Evolutionary conservation across 2,113 vertebrate species (phyloP).

Genomic region (Daphoenositta chrysoptera): DNA sequence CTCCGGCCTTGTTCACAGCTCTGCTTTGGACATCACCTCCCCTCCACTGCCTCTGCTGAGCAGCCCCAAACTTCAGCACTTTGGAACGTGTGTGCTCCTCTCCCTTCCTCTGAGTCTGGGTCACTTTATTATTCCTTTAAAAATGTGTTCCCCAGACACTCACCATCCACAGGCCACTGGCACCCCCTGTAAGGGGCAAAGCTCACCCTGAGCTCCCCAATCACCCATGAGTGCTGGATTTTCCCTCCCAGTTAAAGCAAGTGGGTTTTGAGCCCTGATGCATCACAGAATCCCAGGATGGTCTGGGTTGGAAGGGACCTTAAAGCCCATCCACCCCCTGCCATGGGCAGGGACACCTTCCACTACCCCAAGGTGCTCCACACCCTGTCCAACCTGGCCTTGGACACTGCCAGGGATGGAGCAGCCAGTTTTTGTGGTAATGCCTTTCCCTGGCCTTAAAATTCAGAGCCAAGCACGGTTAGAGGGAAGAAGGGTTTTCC

Average conservation of each 20-base stretch:
- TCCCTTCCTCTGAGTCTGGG: neutral
- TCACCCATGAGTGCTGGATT: neutral
- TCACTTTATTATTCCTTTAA: neutral
- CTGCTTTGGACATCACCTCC: neutral
- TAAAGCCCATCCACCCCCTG: rapidly evolving
- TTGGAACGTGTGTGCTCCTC: rapidly evolving
- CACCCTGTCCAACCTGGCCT: neutral
- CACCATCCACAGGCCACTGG: neutral
- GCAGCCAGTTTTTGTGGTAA: neutral
- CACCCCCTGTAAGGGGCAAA: neutral
- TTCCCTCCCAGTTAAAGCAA: neutral
- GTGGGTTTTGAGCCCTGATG: neutral
- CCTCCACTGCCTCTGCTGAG: neutral
- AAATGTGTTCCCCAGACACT: neutral
- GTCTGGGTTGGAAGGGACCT: neutral
- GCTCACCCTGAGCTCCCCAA: neutral
- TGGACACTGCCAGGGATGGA: neutral
- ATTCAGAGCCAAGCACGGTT: no score
- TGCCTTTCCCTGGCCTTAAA: no score
- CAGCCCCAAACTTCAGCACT: neutral
- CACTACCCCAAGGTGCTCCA: neutral
- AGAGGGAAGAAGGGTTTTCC: no score
- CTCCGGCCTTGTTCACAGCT: neutral
- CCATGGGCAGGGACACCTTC: neutral
- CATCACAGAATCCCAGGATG: neutral